These are phyloP conservation scores for Gnathonemus longibarbis DNA, from an alignment of 2,113 vertebrate species.

Conservation along the genomic window DNA sequence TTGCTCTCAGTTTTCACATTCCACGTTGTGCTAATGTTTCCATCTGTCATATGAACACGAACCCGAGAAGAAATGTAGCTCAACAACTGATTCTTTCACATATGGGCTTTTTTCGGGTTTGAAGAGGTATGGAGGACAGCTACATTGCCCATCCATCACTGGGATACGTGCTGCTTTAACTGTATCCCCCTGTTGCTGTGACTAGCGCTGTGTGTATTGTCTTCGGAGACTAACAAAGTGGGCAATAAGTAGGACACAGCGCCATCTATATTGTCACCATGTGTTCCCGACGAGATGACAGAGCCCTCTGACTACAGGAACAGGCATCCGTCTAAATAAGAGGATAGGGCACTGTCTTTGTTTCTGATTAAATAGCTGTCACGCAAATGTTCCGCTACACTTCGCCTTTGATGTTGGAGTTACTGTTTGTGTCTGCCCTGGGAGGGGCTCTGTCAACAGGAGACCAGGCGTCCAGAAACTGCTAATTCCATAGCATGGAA, in stretches of 20 bases:
- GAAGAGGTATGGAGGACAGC: not conserved
- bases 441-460: not conserved
- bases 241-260: not conserved
- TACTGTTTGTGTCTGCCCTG: not conserved
- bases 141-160: not conserved
- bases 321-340: not conserved
- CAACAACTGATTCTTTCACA: not conserved
- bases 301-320: not conserved
- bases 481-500: not conserved
- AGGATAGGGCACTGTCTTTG: not conserved
- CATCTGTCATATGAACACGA: not conserved
- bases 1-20: slow-evolving; percentile 7
- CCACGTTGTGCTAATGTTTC: slow-evolving; percentile 13
- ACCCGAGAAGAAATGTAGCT: not conserved
- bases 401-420: not conserved
- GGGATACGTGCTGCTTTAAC: not conserved
- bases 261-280: not conserved
- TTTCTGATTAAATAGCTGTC: not conserved
- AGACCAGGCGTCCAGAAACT: not conserved
- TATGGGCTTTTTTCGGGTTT: not conserved
- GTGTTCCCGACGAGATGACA: not conserved
- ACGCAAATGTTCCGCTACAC: not conserved
- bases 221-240: not conserved
- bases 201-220: not conserved
- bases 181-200: not conserved